A percentile compares a stretch with the other conserved stretches of the same genome.
Conservation (phyloP, 2,888 invertebrate genomes). For the Euspilapteryx auroguttella region DNA sequence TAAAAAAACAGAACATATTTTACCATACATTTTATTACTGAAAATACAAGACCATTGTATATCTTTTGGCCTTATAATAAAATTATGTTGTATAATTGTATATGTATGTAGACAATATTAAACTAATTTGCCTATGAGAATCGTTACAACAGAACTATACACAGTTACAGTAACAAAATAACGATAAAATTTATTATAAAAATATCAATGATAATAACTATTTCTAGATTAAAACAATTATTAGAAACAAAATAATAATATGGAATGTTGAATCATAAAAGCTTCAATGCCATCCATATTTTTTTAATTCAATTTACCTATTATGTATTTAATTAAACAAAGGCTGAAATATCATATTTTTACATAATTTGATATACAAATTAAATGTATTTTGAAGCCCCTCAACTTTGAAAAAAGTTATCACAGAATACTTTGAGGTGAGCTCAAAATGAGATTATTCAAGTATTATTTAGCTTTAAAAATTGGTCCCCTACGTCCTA, state of each 20-base stretch:
- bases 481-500: constrained; percentile 17
- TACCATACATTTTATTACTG: constrained; percentile 51
- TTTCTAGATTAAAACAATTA: too few relatives aligned
- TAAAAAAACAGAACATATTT: constrained; percentile 17
- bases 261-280: constrained; percentile 33
- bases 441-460: constrained; percentile 49
- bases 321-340: constrained; percentile 1
- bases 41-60: constrained; percentile 55
- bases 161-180: constrained; percentile 27
- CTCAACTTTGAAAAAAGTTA: constrained; percentile 53
- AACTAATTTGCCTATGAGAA: constrained; percentile 40
- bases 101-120: constrained; percentile 37
- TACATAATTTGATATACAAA: constrained; percentile 8
- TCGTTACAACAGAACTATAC: constrained; percentile 50
- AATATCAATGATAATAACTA: constrained; percentile 17
- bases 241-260: constrained; percentile 23
- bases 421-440: constrained; percentile 56
- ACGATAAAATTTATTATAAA: constrained; percentile 11
- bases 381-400: constrained; percentile 37
- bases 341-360: constrained; percentile 2
- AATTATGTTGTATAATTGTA: constrained; percentile 24
- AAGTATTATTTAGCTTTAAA: constrained; percentile 10
- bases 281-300: constrained; percentile 42
- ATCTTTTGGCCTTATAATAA: constrained; percentile 55
- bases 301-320: constrained; percentile 10